These are phyloP conservation scores for Anoura caudifer DNA, from an alignment of 2,113 vertebrate genomes.

Conservation along the genomic window DNA sequence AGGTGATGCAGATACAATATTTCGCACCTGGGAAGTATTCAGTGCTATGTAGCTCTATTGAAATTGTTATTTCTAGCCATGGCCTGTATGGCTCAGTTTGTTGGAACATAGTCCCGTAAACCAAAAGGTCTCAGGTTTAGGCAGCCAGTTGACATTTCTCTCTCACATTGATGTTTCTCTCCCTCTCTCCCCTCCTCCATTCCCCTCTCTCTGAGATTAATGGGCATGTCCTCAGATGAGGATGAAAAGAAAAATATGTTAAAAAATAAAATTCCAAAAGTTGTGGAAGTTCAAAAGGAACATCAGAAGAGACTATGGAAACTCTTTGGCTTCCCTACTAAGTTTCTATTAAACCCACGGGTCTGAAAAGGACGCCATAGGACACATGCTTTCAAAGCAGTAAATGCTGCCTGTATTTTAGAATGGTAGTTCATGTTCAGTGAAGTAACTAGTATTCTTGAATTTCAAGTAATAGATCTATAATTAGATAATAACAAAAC, in stretches of 20 bases:
- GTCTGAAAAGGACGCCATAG: slow-evolving; percentile 19
- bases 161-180: neutral
- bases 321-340: neutral
- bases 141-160: neutral
- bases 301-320: neutral
- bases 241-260: neutral
- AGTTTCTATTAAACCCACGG: neutral
- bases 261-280: neutral
- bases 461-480: neutral
- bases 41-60: neutral
- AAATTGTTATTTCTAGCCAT: neutral
- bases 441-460: slow-evolving; percentile 27
- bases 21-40: neutral
- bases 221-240: neutral
- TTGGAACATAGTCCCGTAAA: no score
- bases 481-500: slow-evolving; percentile 24
- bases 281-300: slow-evolving; percentile 40
- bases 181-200: neutral
- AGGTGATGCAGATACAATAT: neutral
- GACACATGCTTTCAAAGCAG: slow-evolving; percentile 41
- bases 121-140: neutral
- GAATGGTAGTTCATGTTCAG: neutral
- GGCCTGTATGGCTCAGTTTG: no score
- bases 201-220: neutral
- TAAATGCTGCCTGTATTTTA: neutral